Evolutionary conservation across 2,888 invertebrate species (phyloP).

Genomic region (Trisateles emortualis): DNA sequence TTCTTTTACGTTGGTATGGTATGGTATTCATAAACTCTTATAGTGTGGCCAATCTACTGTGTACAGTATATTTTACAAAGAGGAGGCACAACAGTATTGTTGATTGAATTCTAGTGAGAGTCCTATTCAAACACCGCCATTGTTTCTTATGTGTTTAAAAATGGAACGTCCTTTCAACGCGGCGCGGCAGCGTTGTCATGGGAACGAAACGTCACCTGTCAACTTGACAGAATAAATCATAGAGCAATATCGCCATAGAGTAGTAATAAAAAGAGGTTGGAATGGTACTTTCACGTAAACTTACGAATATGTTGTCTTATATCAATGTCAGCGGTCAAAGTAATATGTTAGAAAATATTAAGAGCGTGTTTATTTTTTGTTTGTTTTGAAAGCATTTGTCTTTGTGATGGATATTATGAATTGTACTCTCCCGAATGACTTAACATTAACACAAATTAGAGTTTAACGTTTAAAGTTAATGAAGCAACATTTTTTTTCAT

Average conservation of each 20-base stretch:
- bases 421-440: conserved; percentile 30
- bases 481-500: conserved; percentile 30
- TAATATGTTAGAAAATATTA: conserved; percentile 20
- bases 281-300: conserved; percentile 25
- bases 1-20: no score
- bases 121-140: conserved; percentile 74
- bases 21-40: background rate
- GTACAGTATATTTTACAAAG: conserved; percentile 53
- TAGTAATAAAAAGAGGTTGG: conserved; percentile 16
- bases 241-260: conserved; percentile 21
- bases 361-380: conserved; percentile 16
- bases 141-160: conserved; percentile 73
- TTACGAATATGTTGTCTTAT: conserved; percentile 25
- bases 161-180: conserved; percentile 65
- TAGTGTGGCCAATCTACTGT: conserved; percentile 23
- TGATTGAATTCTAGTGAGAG: conserved; percentile 72
- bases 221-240: conserved; percentile 52
- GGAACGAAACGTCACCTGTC: conserved; percentile 61
- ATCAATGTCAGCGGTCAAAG: conserved; percentile 32
- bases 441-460: conserved; percentile 45
- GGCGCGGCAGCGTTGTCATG: conserved; percentile 54
- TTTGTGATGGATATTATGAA: conserved; percentile 31
- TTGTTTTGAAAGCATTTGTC: conserved; percentile 34
- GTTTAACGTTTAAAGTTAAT: conserved; percentile 38
- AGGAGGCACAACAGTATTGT: conserved; percentile 64